Base-by-base conservation (phyloP, 2,888 invertebrate species). In the Tryphoninae sp. region DNA sequence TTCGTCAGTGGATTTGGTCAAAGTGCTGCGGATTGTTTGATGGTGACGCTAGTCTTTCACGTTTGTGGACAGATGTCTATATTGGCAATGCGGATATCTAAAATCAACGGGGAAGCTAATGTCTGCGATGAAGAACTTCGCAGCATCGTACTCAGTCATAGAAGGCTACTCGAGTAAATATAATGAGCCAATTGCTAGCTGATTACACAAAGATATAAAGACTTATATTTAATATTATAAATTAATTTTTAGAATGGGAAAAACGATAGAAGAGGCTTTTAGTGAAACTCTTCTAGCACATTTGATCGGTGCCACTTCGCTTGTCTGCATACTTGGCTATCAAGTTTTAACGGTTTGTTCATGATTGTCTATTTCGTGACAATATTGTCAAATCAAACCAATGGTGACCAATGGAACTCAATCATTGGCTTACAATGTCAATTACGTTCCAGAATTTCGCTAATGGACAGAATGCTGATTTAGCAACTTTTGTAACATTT, bases 31-130 rank as follows among this genome's bases (percentile, higher is more conserved):
- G 89, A 89, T 53, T 90, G 89, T 76, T 59, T 89, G 4, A 83
- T 88, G 81, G 82, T 90, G 2, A 89, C 87, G 13, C 82, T 89
- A 0, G 88, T 86, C 0, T 89, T 87, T 76, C 89, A 90, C 69
- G 82, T 88, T 11, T 88, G 87, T 53, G 89, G 90, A 1, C 88
- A 87, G 81, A 80, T 89, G 81, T 84, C 89, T 2, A 83, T 87
- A 8, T 83, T 89, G 6, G 84, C 88, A n/a, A 53, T 82, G 23
- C 83, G 88, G 22, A 88, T 89, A 64, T 76, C 81, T 0, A 83
- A 84, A 13, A 82, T 90, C 0, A 84, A 82, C 8, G 72, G 81
- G 6, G 73, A 86, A 55, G 61, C 81, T 1, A 8, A 33, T 13
- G 78, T 71, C n/a, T 86, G 86, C 40, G 53, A 78, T 7, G 49